Percentiles rank a stretch among this genome's conserved stretches.
Conservation (phyloP, 2,797 vertebrate genomes). For the Coluber constrictor region DNA sequence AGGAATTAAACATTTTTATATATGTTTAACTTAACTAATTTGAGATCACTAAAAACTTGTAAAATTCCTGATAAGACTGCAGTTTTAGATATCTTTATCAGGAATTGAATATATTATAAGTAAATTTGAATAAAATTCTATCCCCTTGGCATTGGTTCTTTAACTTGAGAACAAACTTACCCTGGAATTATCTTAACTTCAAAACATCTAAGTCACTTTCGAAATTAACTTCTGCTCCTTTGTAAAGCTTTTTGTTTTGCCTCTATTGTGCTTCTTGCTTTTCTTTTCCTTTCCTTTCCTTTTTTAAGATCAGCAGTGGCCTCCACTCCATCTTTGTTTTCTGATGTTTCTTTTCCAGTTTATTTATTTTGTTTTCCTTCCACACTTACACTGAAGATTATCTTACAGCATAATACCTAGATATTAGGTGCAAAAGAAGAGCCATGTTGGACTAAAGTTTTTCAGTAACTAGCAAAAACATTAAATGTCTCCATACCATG, state of each 20-base stretch:
- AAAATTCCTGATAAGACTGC: not conserved
- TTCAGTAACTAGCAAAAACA: not conserved
- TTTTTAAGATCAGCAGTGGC: not conserved
- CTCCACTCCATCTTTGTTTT: not conserved
- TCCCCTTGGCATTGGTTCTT: not conserved
- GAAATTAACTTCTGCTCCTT: not conserved
- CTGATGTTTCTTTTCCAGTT: not conserved
- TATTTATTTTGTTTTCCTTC: not conserved
- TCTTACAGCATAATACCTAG: not conserved
- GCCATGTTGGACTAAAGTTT: no score
- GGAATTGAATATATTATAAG: not conserved
- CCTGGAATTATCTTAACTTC: not conserved
- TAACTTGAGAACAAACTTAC: not conserved
- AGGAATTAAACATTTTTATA: not conserved
- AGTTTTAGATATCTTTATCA: not conserved
- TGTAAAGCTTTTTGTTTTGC: not conserved
- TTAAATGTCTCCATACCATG: not conserved
- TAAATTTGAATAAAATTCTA: not conserved
- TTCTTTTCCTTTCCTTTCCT: not conserved
- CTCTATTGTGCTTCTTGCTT: not conserved
- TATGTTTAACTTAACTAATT: not conserved
- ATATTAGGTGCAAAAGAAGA: not conserved
- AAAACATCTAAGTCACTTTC: not conserved
- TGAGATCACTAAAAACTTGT: not conserved
- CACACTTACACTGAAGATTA: not conserved